Base-by-base conservation (phyloP, 2,113 vertebrate species). In the Myrmecobius fasciatus region DNA sequence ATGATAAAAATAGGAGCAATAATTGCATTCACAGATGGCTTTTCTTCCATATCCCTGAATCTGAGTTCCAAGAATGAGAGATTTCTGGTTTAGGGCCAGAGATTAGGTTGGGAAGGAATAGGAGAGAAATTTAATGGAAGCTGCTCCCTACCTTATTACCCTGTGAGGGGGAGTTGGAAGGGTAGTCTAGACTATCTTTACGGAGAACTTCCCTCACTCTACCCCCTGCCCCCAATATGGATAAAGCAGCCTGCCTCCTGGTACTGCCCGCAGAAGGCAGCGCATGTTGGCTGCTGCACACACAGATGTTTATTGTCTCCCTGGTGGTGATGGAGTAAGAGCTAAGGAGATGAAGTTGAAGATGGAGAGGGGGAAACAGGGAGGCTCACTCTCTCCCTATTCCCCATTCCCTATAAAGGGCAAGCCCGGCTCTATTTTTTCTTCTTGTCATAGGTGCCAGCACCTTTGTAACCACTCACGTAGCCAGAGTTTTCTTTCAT, bases 391-490 rank as follows among this genome's bases (percentile, higher is more conserved):
- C 25, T 47, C 89, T 90, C 89, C 89, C 47, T 28, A 20, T 51
- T 49, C 89, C 47, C 89, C 48, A 90, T 49, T 47, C 25, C 89
- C 89, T 49, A n/a, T n/a, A n/a, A n/a, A 75, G 36, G 60, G 36
- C 14, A 75, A 75, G 36, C 31, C 17, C 43, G n/a, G 67, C 26
- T n/a, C 47, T 97, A 97, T 28, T 95, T 94, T 47, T 0, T 54
- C 90, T 97, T 99, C 88, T 98, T 96, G 1, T 99, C 98, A 0
- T 99, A 99, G 0, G 98, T 99, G 92, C 99, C 99, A 36, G 98
- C 97, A 91, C 99, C 99, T 94, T 99, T 99, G 98, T 99, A 99
- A 91, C 98, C 98, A 3, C 98, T 96, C 92, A 99, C 99, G 0
- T 99, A 99, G 96, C 99, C 99, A 0, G 98, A 99, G 95, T 90